These are phyloP conservation scores for Sturnus vulgaris DNA, from an alignment of 2,113 vertebrate species.

Conservation along the genomic window DNA sequence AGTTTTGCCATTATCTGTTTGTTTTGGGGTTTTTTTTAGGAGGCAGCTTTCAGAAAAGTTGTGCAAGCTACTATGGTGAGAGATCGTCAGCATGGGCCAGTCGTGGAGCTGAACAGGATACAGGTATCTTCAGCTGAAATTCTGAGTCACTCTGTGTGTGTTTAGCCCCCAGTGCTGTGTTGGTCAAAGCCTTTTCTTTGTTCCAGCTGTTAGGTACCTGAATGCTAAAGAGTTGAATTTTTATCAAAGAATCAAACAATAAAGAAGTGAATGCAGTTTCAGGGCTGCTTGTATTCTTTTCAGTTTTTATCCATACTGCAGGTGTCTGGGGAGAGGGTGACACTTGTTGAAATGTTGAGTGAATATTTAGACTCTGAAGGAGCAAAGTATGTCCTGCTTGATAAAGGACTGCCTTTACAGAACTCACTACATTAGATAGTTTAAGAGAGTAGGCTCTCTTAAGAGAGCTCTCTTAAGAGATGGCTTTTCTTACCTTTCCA, in stretches of 20 bases:
- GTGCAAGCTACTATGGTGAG: constrained; percentile 98
- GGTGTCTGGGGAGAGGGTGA: not conserved
- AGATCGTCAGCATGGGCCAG: constrained; percentile 94
- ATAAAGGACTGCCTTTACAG: not conserved
- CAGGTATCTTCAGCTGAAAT: constrained; percentile 76
- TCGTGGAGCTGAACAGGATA: constrained; percentile 96
- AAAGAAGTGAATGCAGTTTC: not conserved
- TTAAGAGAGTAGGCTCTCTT: too few species aligned
- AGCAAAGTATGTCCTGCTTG: not conserved
- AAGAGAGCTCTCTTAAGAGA: too few species aligned
- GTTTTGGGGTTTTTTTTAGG: constrained; percentile 66
- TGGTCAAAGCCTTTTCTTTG: not conserved
- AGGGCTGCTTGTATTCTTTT: not conserved
- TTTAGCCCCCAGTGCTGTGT: not conserved
- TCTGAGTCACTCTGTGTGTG: not conserved
- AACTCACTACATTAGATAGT: not conserved
- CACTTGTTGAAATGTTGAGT: not conserved
- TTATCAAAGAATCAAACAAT: not conserved
- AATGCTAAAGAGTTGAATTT: not conserved
- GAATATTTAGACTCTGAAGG: not conserved
- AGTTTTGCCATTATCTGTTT: not conserved
- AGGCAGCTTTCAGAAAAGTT: constrained; percentile 97
- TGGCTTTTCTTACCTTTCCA: not conserved
- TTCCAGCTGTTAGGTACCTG: not conserved
- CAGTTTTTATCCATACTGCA: not conserved